These are phyloP conservation scores for Rhombomys opimus DNA, from an alignment of 2,113 vertebrate species.

Conservation along the genomic window DNA sequence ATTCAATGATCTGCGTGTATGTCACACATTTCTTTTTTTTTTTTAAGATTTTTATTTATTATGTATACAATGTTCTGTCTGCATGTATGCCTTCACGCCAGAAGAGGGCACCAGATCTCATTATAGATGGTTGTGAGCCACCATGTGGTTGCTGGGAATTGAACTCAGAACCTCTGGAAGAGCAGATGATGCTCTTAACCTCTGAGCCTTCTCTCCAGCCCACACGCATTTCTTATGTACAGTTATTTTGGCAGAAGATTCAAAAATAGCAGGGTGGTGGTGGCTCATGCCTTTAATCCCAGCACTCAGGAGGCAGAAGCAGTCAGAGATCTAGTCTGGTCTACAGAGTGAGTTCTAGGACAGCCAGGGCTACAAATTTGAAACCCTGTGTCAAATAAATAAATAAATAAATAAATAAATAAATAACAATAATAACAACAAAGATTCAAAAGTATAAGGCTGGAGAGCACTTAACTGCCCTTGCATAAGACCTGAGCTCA, in stretches of 20 bases:
- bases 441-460: background rate
- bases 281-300: background rate
- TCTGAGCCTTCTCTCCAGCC: no score
- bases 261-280: background rate
- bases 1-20: background rate
- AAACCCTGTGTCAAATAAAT: background rate
- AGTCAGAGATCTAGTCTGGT: background rate
- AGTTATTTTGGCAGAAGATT: background rate
- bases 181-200: no score
- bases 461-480: background rate
- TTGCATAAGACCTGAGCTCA: background rate
- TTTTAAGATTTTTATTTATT: no score
- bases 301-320: background rate
- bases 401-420: background rate
- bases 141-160: no score
- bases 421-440: background rate
- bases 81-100: no score
- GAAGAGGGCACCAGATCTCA: no score
- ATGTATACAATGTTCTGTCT: no score
- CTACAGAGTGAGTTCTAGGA: background rate
- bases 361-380: background rate
- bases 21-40: no score
- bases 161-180: no score
- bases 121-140: no score
- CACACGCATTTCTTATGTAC: background rate